Evolutionary conservation across 2,888 invertebrate species (phyloP).

Genomic region (Andrena dorsata): DNA sequence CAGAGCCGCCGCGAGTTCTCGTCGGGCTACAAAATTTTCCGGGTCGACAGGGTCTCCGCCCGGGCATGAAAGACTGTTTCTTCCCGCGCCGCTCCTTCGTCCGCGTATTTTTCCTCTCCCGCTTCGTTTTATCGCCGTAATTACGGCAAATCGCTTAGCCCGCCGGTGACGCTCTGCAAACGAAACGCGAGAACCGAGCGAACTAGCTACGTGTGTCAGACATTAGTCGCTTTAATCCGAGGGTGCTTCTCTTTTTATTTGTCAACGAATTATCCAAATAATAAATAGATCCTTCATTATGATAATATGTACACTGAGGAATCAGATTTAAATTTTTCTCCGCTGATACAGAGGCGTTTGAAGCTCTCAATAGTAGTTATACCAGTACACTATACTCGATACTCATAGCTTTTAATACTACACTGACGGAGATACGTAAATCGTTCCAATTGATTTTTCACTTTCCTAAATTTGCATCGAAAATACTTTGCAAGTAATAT

Average conservation of each 20-base stretch:
- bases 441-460: no score
- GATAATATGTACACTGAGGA: no score
- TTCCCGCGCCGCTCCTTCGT: neutral
- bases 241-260: neutral
- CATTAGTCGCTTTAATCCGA: neutral
- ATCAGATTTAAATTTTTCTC: no score
- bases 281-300: neutral
- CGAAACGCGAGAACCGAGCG: neutral
- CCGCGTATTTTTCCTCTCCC: neutral
- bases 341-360: no score
- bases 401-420: no score
- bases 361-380: no score
- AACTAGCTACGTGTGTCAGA: neutral
- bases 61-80: constrained; percentile 11
- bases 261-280: neutral
- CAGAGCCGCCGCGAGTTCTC: constrained; percentile 11
- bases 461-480: no score
- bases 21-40: constrained; percentile 29
- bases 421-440: no score
- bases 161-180: neutral
- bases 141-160: constrained; percentile 22
- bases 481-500: no score
- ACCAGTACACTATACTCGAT: no score
- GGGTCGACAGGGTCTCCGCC: neutral
- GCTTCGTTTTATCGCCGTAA: constrained; percentile 33